Evolutionary conservation across 2,888 invertebrate genomes (phyloP), one percentile per base, ranked within the genome.

Genomic region (Cataglyphis altisquamis): DNA sequence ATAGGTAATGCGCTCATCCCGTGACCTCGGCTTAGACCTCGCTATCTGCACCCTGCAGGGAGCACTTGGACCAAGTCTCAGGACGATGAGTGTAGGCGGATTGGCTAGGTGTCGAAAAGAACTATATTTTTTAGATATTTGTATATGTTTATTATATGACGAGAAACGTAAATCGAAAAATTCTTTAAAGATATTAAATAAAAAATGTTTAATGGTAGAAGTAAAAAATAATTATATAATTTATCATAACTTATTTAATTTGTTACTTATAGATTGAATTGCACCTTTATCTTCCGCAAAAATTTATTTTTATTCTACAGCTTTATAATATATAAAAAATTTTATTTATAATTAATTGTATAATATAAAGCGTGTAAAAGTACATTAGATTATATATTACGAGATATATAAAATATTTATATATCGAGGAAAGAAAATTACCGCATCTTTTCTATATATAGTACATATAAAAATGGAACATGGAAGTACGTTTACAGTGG

Each of bases 21-120:
- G 89, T 90, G 89, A 90, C 90, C 90, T 86, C 90, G 84, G 84
- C 87, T 90, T 90, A 90, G 89, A 87, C 86, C 84, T 57, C 84
- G 89, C 89, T 90, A 90, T 90, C 90, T 90, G 73, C 83, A 60
- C 82, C 74, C 89, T 83, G 84, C 89, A 89, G 87, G 82, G 82
- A 70, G 68, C 74, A 75, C 75, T 68, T 66, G 80, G 72, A 10
- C 41, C 41, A 55, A 32, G 39, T 80, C 52, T 21, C 36, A 36
- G 6, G n/a, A 60, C 45, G 67, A 29, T 15, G 60, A 41, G 74
- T 77, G 84, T 85, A 89, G 85, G 84, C 68, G 80, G 80, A 88
- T 32, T 21, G n/a, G 48, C 1, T 52, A 52, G 25, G 41, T 63
- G 64, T 55, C 77, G 73, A 78, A 52, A 52, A 45, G 45, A 83